A percentile compares a stretch with the other conserved stretches of the same genome.
Evolutionary conservation across 2,888 invertebrate species (phyloP).

Genomic region (Incurvaria masculella): DNA sequence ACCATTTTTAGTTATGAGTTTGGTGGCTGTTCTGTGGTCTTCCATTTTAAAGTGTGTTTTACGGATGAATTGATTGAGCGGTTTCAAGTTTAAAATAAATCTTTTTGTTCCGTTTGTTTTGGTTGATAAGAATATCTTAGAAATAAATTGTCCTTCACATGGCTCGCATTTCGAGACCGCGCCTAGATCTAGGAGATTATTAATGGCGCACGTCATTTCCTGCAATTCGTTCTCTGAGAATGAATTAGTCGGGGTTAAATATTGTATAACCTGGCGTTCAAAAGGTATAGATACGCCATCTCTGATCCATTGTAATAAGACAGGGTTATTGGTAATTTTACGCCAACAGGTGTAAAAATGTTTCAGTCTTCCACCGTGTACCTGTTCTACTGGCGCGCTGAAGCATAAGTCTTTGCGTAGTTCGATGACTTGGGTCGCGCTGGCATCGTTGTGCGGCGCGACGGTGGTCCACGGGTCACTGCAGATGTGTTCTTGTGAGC

Average conservation of each 20-base stretch:
- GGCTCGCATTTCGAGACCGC: not conserved
- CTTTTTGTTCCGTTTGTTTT: constrained; percentile 13
- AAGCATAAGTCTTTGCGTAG: constrained; percentile 3
- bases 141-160: constrained; percentile 7
- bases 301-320: constrained; percentile 8
- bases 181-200: constrained; percentile 2
- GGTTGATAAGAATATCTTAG: constrained; percentile 12
- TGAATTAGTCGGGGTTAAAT: too few relatives aligned
- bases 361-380: constrained; percentile 14
- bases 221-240: not conserved
- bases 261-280: not conserved
- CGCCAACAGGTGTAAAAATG: constrained; percentile 15
- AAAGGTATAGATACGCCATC: constrained; percentile 9
- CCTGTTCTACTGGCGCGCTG: constrained; percentile 9
- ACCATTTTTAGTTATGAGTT: too few relatives aligned
- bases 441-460: not conserved
- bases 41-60: too few relatives aligned
- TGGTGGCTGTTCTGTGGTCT: too few relatives aligned
- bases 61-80: constrained; percentile 1
- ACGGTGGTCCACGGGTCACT: not conserved
- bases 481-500: not conserved
- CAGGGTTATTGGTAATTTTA: constrained; percentile 9
- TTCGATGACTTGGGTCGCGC: not conserved
- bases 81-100: constrained; percentile 10
- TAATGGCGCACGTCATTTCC: constrained; percentile 7